Evolutionary conservation across 2,797 vertebrate species (phyloP), one percentile per base, ranked within the genome.

Genomic region (Catostomus latipinnis): DNA sequence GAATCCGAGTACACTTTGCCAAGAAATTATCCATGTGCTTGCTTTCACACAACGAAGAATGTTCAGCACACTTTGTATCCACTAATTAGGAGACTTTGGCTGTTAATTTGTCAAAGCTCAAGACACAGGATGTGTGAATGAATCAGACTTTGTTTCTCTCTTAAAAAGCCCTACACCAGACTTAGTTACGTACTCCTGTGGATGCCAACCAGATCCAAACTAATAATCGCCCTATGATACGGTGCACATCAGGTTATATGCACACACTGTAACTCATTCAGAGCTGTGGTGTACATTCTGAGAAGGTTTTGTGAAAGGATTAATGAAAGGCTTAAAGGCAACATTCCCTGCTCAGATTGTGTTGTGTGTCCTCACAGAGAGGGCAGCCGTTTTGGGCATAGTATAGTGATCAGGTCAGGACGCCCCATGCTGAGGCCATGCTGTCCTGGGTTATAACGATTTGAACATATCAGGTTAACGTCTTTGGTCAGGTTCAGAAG

Each of bases 261-360:
- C 1, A 1, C 1, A 6, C 69, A 56, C 18, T 72, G 52, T 50
- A 63, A 63, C 50, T 60, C 49, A 71, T 78, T 61, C 22, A 49
- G 65, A 79, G 65, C 65, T 14, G 72, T 8, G 0, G 61, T 8
- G 61, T 43, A 71, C 71, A 81, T 3, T 5, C 50, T 75, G 57
- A 57, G 58, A n/a, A 82, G 62, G 62, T 71, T 67, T 69, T 78
- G 71, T 68, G 67, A 71, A 61, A 78, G 74, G 81, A 78, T 82
- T 82, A 77, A 73, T 71, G 54, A 77, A 72, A 57, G 77, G 69
- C 60, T 79, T 79, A 72, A 34, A 69, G 57, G 18, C 60, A 79
- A 77, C 46, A 54, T 79, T 72, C 65, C 48, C 45, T 53, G 60
- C 49, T 34, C 58, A 13, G 50, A 22, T 53, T 2, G 74, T 68